A percentile compares a stretch with the other conserved stretches of the same genome.
phyloP scores from a whole-genome alignment of 2,797 vertebrate species.

The Odontamblyopus lacepedii region DNA sequence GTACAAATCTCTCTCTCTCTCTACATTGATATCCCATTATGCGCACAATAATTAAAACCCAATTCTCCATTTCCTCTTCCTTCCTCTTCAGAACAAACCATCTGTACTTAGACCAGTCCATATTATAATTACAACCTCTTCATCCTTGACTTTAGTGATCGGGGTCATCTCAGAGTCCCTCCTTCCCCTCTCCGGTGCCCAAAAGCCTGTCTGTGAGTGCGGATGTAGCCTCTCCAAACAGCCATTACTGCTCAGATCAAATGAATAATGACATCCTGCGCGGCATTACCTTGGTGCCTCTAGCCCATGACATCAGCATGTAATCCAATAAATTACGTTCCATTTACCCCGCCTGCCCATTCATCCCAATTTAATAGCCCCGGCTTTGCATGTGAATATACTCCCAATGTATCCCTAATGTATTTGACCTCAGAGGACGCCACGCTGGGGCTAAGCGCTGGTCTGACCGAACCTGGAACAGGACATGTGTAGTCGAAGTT shows the following conservation, averaged over 20 bases:
- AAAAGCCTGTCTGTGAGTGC: conserved; percentile 1
- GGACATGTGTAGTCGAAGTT: conserved; percentile 32
- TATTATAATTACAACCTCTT: not conserved
- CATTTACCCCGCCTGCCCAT: conserved; percentile 52
- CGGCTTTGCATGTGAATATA: conserved; percentile 50
- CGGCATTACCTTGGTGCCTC: conserved; percentile 42
- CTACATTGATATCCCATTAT: not conserved
- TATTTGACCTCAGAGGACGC: conserved; percentile 34
- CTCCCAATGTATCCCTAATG: conserved; percentile 41
- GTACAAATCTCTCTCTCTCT: no score
- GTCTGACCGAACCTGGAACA: conserved; percentile 20
- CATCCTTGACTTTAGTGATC: not conserved
- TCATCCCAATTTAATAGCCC: conserved; percentile 62
- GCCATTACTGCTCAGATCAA: conserved; percentile 40
- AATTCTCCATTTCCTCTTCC: no score
- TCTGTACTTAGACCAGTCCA: not conserved
- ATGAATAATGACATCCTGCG: conserved; percentile 52
- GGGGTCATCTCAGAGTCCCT: not conserved
- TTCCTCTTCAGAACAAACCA: no score
- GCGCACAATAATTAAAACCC: no score
- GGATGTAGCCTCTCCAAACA: conserved; percentile 24
- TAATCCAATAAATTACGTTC: conserved; percentile 58
- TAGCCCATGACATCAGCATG: conserved; percentile 49
- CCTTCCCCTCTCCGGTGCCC: conserved; percentile 11
- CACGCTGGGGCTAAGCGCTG: conserved; percentile 23